These are phyloP conservation scores for Alexandromys fortis DNA, from an alignment of 2,113 vertebrate genomes.

Conservation along the genomic window DNA sequence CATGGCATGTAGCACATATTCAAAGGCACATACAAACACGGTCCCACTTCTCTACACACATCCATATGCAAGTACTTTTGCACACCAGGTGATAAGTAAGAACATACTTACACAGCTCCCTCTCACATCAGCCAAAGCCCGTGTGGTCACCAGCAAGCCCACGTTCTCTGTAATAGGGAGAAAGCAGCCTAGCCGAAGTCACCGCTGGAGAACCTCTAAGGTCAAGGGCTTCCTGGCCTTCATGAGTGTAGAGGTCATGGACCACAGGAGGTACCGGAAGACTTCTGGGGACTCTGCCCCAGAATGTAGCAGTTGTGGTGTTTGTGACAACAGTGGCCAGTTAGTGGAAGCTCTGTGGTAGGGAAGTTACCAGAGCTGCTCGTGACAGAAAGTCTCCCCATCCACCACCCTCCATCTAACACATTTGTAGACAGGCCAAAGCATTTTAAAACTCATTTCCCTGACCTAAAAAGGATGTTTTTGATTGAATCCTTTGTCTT, in stretches of 20 bases:
- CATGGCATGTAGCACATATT: too few relatives aligned
- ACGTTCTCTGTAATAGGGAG: not conserved
- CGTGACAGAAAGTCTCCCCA: not conserved
- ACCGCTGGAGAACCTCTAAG: not conserved
- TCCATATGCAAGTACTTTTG: not conserved
- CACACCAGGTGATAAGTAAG: not conserved
- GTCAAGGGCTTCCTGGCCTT: too few relatives aligned
- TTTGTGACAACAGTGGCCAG: not conserved
- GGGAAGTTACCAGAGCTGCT: not conserved
- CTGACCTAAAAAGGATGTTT: conserved; percentile 53
- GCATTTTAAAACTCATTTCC: conserved; percentile 29
- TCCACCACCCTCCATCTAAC: not conserved
- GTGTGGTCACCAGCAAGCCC: not conserved
- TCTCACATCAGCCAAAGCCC: too few relatives aligned
- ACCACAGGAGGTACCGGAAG: not conserved
- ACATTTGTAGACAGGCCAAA: not conserved
- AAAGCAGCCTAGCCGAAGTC: too few relatives aligned
- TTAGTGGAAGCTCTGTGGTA: not conserved
- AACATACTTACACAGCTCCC: not conserved
- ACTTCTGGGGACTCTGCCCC: not conserved
- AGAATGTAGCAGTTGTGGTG: not conserved
- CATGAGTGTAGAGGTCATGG: not conserved
- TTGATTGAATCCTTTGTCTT: not conserved
- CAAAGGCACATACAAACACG: not conserved
- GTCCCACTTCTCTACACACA: not conserved